Evolutionary conservation across 1,140 invertebrate genomes (phyloP).

Genomic region (Cydia splendana): DNA sequence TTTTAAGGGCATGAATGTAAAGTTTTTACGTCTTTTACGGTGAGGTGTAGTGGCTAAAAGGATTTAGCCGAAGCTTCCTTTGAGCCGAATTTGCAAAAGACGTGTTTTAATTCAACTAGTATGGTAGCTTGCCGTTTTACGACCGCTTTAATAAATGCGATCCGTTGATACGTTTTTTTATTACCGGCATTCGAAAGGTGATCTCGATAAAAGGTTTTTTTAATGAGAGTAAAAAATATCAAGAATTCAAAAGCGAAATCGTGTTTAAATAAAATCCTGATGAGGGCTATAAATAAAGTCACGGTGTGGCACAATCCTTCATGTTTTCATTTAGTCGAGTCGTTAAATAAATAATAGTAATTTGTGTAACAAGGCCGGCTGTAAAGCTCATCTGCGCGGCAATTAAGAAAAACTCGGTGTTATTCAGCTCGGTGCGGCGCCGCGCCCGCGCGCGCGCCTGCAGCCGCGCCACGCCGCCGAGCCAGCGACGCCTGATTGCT

Average conservation of each 20-base stretch:
- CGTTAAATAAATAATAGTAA: constrained; percentile 61
- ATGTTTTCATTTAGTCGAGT: constrained; percentile 59
- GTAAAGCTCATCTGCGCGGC: constrained; percentile 59
- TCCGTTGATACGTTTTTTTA: constrained; percentile 26
- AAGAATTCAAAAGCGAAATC: constrained; percentile 6
- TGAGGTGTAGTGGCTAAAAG: constrained; percentile 49
- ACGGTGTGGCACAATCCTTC: constrained; percentile 46
- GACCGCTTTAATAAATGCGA: constrained; percentile 25
- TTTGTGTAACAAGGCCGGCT: constrained; percentile 55
- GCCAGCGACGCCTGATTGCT: constrained; percentile 58
- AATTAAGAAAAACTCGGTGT: constrained; percentile 66
- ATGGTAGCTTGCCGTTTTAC: constrained; percentile 20
- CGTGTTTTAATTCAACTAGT: constrained; percentile 25
- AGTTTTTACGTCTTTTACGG: constrained; percentile 63
- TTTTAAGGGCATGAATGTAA: constrained; percentile 56
- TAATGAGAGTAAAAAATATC: constrained; percentile 38
- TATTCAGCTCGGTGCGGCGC: constrained; percentile 49
- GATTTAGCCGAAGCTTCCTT: constrained; percentile 35
- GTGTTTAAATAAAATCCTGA: constrained; percentile 11
- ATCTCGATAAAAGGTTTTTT: constrained; percentile 33
- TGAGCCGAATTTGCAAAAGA: constrained; percentile 11
- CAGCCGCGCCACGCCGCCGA: constrained; percentile 37
- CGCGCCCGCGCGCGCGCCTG: constrained; percentile 47
- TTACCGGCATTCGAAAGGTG: constrained; percentile 21
- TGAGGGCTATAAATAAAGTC: constrained; percentile 24